Conservation (phyloP, 2,888 invertebrate genomes). For the Leptinotarsa juncta region DNA sequence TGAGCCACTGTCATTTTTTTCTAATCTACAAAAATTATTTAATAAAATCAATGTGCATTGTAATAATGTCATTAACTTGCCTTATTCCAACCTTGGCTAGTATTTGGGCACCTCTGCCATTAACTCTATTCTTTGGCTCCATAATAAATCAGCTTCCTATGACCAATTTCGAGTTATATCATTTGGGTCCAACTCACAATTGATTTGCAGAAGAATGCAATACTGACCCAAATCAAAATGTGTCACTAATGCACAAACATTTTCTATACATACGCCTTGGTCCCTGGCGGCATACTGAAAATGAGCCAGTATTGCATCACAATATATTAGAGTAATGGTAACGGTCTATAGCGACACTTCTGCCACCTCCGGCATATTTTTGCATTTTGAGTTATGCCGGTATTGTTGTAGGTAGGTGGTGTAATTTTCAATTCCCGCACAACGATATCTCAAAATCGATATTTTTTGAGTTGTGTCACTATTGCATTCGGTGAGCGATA, state of each 20-base stretch:
- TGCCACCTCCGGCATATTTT: conserved; percentile 8
- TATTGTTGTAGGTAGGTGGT: conserved; percentile 6
- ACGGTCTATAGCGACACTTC: conserved; percentile 7
- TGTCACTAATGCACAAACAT: not conserved
- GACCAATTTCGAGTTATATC: not conserved
- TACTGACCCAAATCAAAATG: not conserved
- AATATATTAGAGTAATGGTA: conserved; percentile 3
- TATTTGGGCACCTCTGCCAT: conserved; percentile 4
- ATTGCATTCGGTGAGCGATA: conserved; percentile 12
- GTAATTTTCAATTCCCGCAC: conserved; percentile 5
- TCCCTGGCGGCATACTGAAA: no score
- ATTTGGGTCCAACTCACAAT: not conserved
- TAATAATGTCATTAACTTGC: conserved; percentile 5
- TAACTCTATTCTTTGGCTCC: conserved; percentile 2
- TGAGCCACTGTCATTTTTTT: not conserved
- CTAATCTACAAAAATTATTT: conserved; percentile 1
- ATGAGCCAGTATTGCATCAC: conserved; percentile 8
- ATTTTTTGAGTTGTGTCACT: conserved; percentile 10
- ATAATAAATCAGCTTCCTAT: conserved; percentile 3
- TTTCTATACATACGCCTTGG: not conserved
- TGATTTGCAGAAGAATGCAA: not conserved
- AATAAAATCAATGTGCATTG: not conserved
- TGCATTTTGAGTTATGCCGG: conserved; percentile 10
- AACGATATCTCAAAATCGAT: conserved; percentile 7
- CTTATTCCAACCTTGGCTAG: conserved; percentile 10